Evolutionary conservation across 2,888 invertebrate species (phyloP).

Genomic region (Nemurella pictetii): DNA sequence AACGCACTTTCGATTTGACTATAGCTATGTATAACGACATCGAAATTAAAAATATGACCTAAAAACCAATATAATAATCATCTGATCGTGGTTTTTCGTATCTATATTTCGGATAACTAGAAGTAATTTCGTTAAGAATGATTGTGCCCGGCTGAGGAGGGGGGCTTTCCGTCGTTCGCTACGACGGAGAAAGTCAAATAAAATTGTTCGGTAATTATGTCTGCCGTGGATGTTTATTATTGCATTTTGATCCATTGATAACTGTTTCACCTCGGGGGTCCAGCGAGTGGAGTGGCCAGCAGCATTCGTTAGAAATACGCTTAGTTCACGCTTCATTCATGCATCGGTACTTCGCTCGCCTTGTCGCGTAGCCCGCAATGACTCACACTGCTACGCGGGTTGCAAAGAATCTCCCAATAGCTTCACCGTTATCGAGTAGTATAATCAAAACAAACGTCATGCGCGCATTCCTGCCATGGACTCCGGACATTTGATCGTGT

Average conservation of each 20-base stretch:
- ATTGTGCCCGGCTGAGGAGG: background rate
- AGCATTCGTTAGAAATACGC: slow-evolving; percentile 1
- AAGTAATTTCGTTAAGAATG: background rate
- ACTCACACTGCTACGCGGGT: background rate
- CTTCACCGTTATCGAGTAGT: background rate
- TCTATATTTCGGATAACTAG: background rate
- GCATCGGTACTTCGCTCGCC: no score
- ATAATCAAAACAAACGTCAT: background rate
- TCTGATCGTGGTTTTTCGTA: background rate
- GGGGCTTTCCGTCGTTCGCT: background rate
- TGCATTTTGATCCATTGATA: slow-evolving; percentile 9
- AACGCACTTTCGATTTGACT: background rate
- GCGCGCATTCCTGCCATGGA: background rate
- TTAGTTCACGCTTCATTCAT: background rate
- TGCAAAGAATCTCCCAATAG: background rate
- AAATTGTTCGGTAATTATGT: background rate
- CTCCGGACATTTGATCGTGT: background rate
- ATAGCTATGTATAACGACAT: background rate
- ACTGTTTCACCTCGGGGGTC: background rate
- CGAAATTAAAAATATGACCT: background rate
- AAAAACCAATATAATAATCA: background rate
- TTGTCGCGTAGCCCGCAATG: no score
- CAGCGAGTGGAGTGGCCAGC: background rate
- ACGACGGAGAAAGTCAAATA: background rate
- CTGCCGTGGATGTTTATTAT: background rate